Evolutionary conservation across 2,797 vertebrate genomes (phyloP).

Genomic region (Percopsis omiscomaycus): DNA sequence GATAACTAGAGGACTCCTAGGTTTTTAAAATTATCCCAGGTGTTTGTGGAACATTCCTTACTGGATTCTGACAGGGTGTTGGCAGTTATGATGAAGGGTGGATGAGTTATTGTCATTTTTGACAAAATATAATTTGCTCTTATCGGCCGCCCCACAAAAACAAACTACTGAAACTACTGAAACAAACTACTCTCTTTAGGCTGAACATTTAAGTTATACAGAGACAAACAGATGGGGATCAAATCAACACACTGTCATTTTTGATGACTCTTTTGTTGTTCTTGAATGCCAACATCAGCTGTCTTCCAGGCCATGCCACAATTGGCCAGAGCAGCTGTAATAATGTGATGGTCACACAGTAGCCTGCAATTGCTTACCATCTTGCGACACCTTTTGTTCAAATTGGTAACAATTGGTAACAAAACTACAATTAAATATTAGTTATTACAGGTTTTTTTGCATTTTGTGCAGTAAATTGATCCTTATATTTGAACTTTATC

Average conservation of each 20-base stretch:
- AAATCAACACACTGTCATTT: constrained; percentile 31
- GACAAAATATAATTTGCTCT: constrained; percentile 45
- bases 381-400: too few species aligned
- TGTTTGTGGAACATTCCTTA: constrained; percentile 30
- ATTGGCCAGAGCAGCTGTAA: constrained; percentile 66
- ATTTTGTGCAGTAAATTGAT: too few species aligned
- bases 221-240: constrained; percentile 63
- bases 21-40: constrained; percentile 23
- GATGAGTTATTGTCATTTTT: constrained; percentile 49
- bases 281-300: constrained; percentile 53
- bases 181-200: neutral
- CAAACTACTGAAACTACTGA: too few species aligned
- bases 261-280: constrained; percentile 54
- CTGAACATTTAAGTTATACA: constrained; percentile 54
- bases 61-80: constrained; percentile 45
- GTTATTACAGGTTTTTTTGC: too few species aligned
- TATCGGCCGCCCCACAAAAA: constrained; percentile 43
- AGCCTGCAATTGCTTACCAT: constrained; percentile 47
- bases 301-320: constrained; percentile 44
- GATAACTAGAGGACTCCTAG: constrained; percentile 5
- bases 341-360: constrained; percentile 54
- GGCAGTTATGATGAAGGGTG: constrained; percentile 34
- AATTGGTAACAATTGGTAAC: too few species aligned
- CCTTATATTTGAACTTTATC: too few species aligned
- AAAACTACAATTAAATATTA: too few species aligned